Conservation (phyloP, 2,888 invertebrate genomes). For the Drosophila vallismaia region DNA sequence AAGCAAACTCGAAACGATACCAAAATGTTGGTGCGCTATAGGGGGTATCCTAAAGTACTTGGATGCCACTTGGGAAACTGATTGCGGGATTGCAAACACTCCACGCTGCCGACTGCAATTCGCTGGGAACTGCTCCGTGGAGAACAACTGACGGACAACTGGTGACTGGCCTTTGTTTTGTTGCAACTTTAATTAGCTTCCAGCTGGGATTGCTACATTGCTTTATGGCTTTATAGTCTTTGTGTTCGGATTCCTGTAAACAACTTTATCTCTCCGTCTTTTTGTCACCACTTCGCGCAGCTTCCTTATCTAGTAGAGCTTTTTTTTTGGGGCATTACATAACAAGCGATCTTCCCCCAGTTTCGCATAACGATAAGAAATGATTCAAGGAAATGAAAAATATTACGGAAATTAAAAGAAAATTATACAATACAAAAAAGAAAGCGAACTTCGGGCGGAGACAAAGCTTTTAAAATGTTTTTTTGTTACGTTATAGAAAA, state of each 20-base stretch:
- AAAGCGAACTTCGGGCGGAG: no score
- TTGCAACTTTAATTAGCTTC: conserved; percentile 73
- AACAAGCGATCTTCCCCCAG: conserved; percentile 53
- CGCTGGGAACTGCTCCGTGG: conserved; percentile 20
- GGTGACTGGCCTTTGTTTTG: conserved; percentile 53
- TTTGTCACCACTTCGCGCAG: conserved; percentile 50
- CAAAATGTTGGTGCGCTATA: background rate
- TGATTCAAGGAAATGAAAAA: conserved; percentile 7
- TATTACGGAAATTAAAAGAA: conserved; percentile 1
- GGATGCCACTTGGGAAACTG: conserved; percentile 33
- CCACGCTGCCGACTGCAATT: conserved; percentile 33
- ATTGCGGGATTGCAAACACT: conserved; percentile 59
- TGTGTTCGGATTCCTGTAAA: conserved; percentile 74
- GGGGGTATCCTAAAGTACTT: conserved; percentile 1
- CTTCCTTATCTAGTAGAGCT: conserved; percentile 66
- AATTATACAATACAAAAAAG: background rate
- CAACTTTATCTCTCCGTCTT: conserved; percentile 74
- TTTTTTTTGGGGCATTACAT: conserved; percentile 59
- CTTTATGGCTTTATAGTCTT: conserved; percentile 65
- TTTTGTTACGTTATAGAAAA: no score
- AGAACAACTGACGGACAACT: conserved; percentile 55
- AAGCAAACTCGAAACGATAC: background rate
- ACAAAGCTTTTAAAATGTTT: no score
- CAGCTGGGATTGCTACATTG: conserved; percentile 45
- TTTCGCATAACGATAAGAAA: conserved; percentile 57